These are phyloP conservation scores for Adoxophyes honmai DNA, from an alignment of 1,140 invertebrate species.

Conservation along the genomic window DNA sequence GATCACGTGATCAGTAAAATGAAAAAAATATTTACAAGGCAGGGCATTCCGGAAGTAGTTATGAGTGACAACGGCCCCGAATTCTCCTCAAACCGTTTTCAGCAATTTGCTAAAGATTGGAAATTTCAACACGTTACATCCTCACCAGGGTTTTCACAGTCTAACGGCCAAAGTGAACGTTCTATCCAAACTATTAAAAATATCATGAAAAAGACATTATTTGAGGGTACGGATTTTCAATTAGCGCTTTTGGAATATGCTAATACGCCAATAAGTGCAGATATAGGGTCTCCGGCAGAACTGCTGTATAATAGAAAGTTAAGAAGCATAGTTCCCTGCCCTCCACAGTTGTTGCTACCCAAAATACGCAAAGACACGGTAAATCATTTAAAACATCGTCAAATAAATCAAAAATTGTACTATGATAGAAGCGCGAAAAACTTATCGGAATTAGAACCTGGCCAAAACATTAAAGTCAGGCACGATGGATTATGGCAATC, in stretches of 20 bases:
- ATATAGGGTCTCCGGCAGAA: conserved; percentile 21
- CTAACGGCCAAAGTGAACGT: conserved; percentile 64
- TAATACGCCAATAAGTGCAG: conserved; percentile 29
- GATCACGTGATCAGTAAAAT: conserved; percentile 28
- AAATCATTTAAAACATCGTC: conserved; percentile 6
- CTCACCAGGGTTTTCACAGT: conserved; percentile 57
- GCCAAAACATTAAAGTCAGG: conserved; percentile 21
- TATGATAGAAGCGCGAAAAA: conserved; percentile 14
- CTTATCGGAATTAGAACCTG: conserved; percentile 2
- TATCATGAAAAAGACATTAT: conserved; percentile 31
- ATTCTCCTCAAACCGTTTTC: conserved; percentile 61
- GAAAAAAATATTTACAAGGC: conserved; percentile 48
- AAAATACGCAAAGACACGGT: conserved; percentile 6
- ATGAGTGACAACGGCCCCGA: conserved; percentile 66
- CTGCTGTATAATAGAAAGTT: conserved; percentile 23
- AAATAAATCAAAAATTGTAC: conserved; percentile 17
- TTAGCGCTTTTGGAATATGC: conserved; percentile 35
- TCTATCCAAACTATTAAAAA: conserved; percentile 40
- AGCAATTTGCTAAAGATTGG: conserved; percentile 53
- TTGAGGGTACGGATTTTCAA: conserved; percentile 28
- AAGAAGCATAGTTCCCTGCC: conserved; percentile 18
- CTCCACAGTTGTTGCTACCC: conserved; percentile 2
- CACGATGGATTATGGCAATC: background rate
- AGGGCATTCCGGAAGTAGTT: conserved; percentile 56
- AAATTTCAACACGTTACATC: conserved; percentile 49